Conservation (phyloP, 2,113 vertebrate genomes). For the Mastomys natalensis region DNA sequence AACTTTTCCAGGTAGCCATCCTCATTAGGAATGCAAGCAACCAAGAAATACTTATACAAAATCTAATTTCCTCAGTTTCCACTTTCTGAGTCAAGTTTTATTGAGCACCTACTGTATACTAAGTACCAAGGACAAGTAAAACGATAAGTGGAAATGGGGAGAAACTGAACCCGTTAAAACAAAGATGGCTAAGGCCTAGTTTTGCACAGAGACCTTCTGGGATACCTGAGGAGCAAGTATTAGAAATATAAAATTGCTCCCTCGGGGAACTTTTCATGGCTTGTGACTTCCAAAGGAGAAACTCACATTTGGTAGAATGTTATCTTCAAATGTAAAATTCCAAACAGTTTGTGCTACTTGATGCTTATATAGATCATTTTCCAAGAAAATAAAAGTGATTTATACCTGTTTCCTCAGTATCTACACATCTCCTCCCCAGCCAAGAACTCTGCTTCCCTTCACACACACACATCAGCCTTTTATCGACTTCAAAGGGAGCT, state of each 20-base stretch:
- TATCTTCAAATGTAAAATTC: conserved; percentile 64
- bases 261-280: conserved; percentile 11
- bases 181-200: conserved; percentile 7
- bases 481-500: conserved; percentile 74
- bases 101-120: background rate
- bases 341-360: conserved; percentile 63
- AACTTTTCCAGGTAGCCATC: background rate
- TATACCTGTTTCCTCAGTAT: conserved; percentile 61
- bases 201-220: background rate
- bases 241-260: conserved; percentile 63
- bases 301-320: conserved; percentile 51
- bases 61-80: background rate
- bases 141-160: background rate
- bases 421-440: conserved; percentile 46
- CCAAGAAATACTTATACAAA: background rate
- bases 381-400: conserved; percentile 78
- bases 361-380: conserved; percentile 76
- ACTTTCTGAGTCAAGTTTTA: conserved; percentile 4
- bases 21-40: background rate
- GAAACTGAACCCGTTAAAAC: background rate
- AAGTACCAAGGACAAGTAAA: conserved; percentile 20
- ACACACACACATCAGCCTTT: conserved; percentile 74
- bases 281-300: conserved; percentile 65
- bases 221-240: conserved; percentile 35
- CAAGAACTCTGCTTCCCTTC: conserved; percentile 63